Base-by-base conservation (phyloP, 2,113 vertebrate genomes). In the Polypterus senegalus region DNA sequence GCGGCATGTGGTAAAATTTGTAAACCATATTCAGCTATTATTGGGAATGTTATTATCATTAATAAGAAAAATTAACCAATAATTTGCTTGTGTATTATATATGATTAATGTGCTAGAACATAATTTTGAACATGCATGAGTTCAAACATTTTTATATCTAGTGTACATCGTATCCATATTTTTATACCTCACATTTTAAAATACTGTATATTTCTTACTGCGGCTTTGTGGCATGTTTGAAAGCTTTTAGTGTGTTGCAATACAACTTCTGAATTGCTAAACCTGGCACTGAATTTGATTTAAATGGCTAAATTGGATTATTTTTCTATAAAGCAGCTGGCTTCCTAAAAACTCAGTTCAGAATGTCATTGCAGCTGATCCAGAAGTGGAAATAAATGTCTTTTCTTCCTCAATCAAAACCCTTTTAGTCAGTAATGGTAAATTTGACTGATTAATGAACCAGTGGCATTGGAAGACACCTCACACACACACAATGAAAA, bases 381-480 rank as follows among this genome's bases (percentile, higher is more conserved):
- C 3, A 52, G 10, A 52, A 52, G 51, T 8, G 10, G 51, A 52
- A 10, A 52, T 8, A 10, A 10, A 3, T 52, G 7, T 52, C 10
- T 52, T 51, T 52, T 52, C 10, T 52, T 45, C 56, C 56, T 57
- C 46, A 7, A 57, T 44, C 27, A 11, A 57, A 7, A 57, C 56
- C 7, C 7, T 7, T 11, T 7, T 27, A 27, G 27, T 27, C 27
- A 27, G 27, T 27, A 27, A 27, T 27, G 4, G 11, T 59, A 53
- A 57, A 56, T 48, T 56, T 45, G 58, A 55, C 49, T 60, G 64
- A 61, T 65, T 65, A 65, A 65, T 65, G 64, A 56, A 43, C 47
- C 64, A 9, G 11, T 55, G 46, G 49, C 52, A 56, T 9, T 2
- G 59, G 59, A 46, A 59, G 54, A 10, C 49, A 43, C 59, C 46